These are phyloP conservation scores for Pygmarrhopalites habei DNA, from an alignment of 1,140 invertebrate genomes.

Conservation along the genomic window DNA sequence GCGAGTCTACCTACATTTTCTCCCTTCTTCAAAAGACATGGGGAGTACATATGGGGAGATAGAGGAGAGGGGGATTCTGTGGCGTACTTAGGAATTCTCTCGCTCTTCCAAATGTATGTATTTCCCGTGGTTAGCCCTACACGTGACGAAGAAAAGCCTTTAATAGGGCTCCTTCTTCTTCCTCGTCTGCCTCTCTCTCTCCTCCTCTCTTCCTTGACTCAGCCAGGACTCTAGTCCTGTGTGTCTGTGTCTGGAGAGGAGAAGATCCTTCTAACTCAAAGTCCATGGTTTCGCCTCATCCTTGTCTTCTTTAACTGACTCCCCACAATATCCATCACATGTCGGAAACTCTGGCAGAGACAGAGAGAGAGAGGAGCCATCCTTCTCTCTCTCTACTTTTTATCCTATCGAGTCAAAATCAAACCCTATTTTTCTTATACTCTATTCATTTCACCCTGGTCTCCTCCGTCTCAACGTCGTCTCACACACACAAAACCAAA, in stretches of 20 bases:
- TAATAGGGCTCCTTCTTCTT: constrained; percentile 10
- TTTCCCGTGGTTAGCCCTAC: neutral
- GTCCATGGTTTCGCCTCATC: constrained; percentile 8
- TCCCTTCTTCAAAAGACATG: too few relatives aligned
- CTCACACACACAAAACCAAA: neutral
- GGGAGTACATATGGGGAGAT: too few relatives aligned
- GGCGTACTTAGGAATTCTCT: too few relatives aligned
- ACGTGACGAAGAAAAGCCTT: constrained; percentile 8
- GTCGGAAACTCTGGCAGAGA: constrained; percentile 36
- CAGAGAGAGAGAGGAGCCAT: too few relatives aligned
- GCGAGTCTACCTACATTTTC: too few relatives aligned
- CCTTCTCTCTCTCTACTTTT: constrained; percentile 16
- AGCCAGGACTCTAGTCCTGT: too few relatives aligned
- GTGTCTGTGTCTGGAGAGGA: neutral
- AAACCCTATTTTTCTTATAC: constrained; percentile 9
- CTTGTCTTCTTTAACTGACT: constrained; percentile 15
- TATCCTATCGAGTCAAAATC: constrained; percentile 15
- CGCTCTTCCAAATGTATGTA: too few relatives aligned
- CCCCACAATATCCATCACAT: constrained; percentile 33
- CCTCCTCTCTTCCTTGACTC: too few relatives aligned
- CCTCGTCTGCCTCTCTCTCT: neutral
- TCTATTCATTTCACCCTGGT: neutral
- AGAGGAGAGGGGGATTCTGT: too few relatives aligned
- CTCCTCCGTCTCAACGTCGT: neutral
- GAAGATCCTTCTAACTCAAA: constrained; percentile 5